These are phyloP conservation scores for Dicrostonyx torquatus DNA, from an alignment of 2,797 vertebrate species.

Conservation along the genomic window DNA sequence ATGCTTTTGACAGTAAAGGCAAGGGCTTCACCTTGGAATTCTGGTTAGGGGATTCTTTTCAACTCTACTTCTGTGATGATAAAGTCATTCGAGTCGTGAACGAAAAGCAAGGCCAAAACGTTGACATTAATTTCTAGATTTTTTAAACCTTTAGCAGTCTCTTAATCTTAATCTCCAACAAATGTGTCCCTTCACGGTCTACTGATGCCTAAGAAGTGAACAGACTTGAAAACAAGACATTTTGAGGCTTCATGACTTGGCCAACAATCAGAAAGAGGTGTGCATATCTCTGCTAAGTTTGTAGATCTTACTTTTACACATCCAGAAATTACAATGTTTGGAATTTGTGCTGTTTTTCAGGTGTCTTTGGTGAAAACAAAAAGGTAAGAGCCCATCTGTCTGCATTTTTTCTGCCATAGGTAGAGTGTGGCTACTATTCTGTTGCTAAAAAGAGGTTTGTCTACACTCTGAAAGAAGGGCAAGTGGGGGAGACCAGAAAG, in stretches of 20 bases:
- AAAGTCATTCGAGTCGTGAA: background rate
- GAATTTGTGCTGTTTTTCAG: slow-evolving; percentile 46
- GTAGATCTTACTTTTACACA: background rate
- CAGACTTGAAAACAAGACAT: background rate
- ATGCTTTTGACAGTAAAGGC: background rate
- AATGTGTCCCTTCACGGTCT: background rate
- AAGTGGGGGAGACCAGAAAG: background rate
- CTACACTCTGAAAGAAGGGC: background rate
- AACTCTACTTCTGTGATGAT: background rate
- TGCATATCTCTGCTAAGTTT: background rate
- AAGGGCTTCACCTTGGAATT: background rate
- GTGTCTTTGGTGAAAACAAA: slow-evolving; percentile 70
- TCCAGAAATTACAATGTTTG: slow-evolving; percentile 50
- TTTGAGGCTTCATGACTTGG: background rate
- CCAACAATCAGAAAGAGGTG: background rate
- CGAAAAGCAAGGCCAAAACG: background rate
- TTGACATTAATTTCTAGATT: background rate
- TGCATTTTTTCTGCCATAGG: background rate
- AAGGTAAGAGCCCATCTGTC: slow-evolving; percentile 69
- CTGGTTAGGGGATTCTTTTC: background rate
- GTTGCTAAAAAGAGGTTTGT: background rate
- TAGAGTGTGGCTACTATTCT: background rate
- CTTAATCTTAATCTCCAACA: background rate
- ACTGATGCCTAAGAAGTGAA: background rate
- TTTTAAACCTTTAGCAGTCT: background rate